Evolutionary conservation across 2,797 vertebrate species (phyloP), one percentile per base, ranked within the genome.

Genomic region (Gymnodraco acuticeps): DNA sequence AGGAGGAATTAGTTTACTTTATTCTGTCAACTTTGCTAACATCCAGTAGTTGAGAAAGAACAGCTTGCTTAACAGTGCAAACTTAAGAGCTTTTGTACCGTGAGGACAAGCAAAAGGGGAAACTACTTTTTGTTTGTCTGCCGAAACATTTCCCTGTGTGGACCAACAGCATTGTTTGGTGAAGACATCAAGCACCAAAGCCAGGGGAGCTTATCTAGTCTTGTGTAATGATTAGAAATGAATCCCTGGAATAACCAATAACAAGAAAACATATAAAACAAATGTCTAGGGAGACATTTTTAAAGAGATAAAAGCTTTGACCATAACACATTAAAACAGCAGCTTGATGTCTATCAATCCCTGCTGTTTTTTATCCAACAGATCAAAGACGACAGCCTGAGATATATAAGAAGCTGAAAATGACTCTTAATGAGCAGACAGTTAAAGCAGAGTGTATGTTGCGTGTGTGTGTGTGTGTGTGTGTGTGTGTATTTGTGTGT

Each of bases 141-240:
- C 48, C 10, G 62, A 73, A 75, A 58, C 5, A 27, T 69, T 77
- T 65, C 48, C 67, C 75, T 27, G n/a, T 62, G 60, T 82, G 80
- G 63, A 78, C 45, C 54, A 55, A 67, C 31, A 63, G 70, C 64
- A 50, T 15, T 31, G 17, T 75, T 82, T 42, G 64, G 52, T 78
- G 43, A 77, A 84, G 77, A 76, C 58, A 75, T 91, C 68, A 66
- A 77, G 63, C 77, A 73, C 81, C 54, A 85, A 84, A 89, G 82
- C 61, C 70, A 62, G 19, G 54, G 54, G 27, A 73, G 81, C 52
- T 76, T 73, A 81, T 83, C 78, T 52, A 64, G 2, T 63, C 58
- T 17, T 53, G 47, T 62, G 81, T 74, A 88, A 84, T 81, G 73
- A 86, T 87, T 77, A 78, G 48, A 86, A 81, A 87, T 82, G 55